Evolutionary conservation across 2,888 invertebrate genomes (phyloP), one percentile per base, ranked within the genome.

Genomic region (Andrena marginata): DNA sequence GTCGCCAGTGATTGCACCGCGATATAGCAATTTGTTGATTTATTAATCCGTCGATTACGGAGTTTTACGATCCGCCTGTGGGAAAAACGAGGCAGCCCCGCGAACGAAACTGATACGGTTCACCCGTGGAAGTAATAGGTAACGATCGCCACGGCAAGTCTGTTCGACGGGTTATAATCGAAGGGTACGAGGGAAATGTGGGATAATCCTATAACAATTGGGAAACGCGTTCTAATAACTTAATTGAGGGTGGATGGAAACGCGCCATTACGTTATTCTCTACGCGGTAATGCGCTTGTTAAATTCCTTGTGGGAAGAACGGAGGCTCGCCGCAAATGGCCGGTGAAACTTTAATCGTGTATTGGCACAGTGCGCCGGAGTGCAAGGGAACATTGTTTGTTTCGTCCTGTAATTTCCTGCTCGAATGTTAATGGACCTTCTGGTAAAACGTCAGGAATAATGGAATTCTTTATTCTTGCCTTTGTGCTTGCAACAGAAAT

Each of bases 21-120:
- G 48, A 70, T 74, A 65, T 59, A 74, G 74, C 71, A 80, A 80
- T 80, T 76, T 73, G 80, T 72, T 80, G 70, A 80, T 76, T 80
- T 77, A 72, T 76, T 76, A 76, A 82, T 76, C 59, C 71, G 16
- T 23, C 67, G 71, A 56, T 71, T 80, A 71, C 16, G n/a, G 67
- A 63, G 62, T 71, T 75, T 68, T 71, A 80, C 71, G 80, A 68
- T n/a, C 48, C 67, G 26, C 5, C 60, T 23, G 31, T 23, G 35
- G 42, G 70, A 71, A 75, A 68, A 68, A 80, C 68, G 68, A 62
- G 7, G 54, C 42, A 65, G 31, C 51, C 31, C 8, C n/a, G 68
- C 48, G 20, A 79, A 73, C 31, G 68, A 71, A 56, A 56, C 64
- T 48, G 59, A 33, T 35, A 23, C 26, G 51, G 26, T 26, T 29